These are phyloP conservation scores for Musca vetustissima DNA, from an alignment of 1,140 invertebrate species.

Conservation along the genomic window DNA sequence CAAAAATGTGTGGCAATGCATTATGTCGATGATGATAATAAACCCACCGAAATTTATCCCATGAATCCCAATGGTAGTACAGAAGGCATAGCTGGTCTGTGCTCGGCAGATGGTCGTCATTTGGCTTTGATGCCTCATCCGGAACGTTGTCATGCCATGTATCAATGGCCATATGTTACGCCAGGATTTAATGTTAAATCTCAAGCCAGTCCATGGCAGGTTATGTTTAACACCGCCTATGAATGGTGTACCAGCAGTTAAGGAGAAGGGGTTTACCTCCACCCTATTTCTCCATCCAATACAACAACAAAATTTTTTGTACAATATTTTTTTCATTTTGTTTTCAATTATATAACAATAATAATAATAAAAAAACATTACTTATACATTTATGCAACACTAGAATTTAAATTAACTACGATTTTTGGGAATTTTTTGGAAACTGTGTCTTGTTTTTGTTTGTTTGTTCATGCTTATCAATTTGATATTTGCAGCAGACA, in stretches of 20 bases:
- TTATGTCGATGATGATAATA: conserved; percentile 81
- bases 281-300: neutral
- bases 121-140: conserved; percentile 98
- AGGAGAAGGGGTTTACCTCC: neutral
- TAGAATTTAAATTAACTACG: neutral
- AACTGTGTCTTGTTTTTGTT: neutral
- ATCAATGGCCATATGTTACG: conserved; percentile 82
- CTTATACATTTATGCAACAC: neutral
- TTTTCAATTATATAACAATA: conserved; percentile 6
- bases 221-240: conserved; percentile 90
- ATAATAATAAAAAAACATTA: neutral
- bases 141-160: conserved; percentile 81
- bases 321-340: neutral
- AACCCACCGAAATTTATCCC: conserved; percentile 80
- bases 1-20: conserved; percentile 73
- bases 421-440: neutral
- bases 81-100: conserved; percentile 84
- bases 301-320: conserved; percentile 4
- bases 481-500: conserved; percentile 44
- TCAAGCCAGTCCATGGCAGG: conserved; percentile 80
- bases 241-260: conserved; percentile 63
- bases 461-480: neutral
- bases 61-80: conserved; percentile 88
- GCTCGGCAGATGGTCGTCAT: conserved; percentile 87
- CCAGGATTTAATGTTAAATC: conserved; percentile 46